Base-by-base conservation (phyloP, 2,888 invertebrate genomes). In the Pyrocoelia pectoralis region DNA sequence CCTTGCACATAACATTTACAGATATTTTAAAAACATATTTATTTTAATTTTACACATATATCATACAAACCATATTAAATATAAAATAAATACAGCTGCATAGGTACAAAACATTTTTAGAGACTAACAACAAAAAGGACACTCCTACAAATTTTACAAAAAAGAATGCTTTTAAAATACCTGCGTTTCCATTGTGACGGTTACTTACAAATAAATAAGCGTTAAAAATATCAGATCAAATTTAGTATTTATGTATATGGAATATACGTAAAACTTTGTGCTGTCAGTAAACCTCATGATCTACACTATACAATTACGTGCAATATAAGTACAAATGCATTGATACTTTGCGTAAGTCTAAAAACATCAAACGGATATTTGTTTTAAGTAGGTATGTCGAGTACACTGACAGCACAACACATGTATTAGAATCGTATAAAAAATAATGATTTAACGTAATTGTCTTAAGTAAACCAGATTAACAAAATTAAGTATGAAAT, bases 21-120 rank as follows among this genome's bases (percentile, higher is more conserved):
- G 56, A 52, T 56, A 61, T 56, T 61, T 61, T 56, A 61, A 61
- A 61, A 61, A 61, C 61, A 61, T 54, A 54, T 51, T 58, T 58
- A 41, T 49, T 49, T 54, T 60, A 61, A 41, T 49, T 49, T 54
- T 60, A 61, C 33, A 61, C 50, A 49, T 55, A 56, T 40, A 43
- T 52, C 61, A 51, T 56, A 61, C 54, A 55, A 54, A 55, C 50
- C 49, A 14, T 19, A 24, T 56, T 50, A 43, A 51, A 61, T 56
- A 61, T 40, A 50, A 61, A 58, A 58, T 58, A 58, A 61, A 61
- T 61, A 54, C 28, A 54, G 24, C 24, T 40, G 41, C 12, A 19
- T 46, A 24, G 9, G n/a, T 43, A 55, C 18, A 55, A 43, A 2
- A 55, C 29, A 46, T n/a, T 46, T 55, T 49, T 6, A 46, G 24